Evolutionary conservation across 2,888 invertebrate genomes (phyloP).

Genomic region (Heliconius sara): DNA sequence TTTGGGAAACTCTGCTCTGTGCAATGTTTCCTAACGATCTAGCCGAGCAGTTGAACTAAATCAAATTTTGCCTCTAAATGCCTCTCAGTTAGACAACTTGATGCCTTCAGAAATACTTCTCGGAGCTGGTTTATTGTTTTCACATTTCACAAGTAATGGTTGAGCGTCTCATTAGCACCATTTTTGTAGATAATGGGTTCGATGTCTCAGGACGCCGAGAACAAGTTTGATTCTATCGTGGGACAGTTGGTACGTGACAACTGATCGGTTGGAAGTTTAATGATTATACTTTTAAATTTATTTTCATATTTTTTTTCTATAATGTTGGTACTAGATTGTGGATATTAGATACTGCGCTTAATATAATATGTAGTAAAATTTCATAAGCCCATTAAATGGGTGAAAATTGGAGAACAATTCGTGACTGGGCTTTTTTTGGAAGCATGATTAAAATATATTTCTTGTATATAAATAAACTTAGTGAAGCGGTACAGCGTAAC

Average conservation of each 20-base stretch:
- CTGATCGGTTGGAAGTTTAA: background rate
- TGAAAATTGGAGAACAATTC: too few relatives aligned
- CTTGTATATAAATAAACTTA: too few relatives aligned
- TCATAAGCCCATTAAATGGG: too few relatives aligned
- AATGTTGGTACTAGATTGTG: too few relatives aligned
- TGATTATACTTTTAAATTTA: too few relatives aligned
- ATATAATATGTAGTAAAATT: too few relatives aligned
- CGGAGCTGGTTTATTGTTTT: slow-evolving; percentile 10
- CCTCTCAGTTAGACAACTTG: slow-evolving; percentile 23
- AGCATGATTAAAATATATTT: too few relatives aligned
- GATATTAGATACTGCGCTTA: too few relatives aligned
- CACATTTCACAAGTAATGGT: slow-evolving; percentile 10
- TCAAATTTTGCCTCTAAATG: slow-evolving; percentile 15
- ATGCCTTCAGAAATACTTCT: slow-evolving; percentile 11
- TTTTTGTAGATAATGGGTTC: background rate
- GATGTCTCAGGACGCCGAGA: background rate
- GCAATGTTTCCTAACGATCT: slow-evolving; percentile 57
- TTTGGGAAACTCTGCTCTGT: slow-evolving; percentile 35
- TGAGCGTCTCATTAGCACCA: slow-evolving; percentile 19
- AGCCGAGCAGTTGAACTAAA: slow-evolving; percentile 21
- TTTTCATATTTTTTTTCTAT: too few relatives aligned
- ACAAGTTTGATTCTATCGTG: slow-evolving; percentile 8
- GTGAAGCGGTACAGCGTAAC: too few relatives aligned
- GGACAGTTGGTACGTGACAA: background rate
- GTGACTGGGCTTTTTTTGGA: too few relatives aligned